Percentiles rank a stretch among this genome's conserved stretches.
Conservation (phyloP, 2,888 invertebrate genomes). For the Barypeithes pellucidus region DNA sequence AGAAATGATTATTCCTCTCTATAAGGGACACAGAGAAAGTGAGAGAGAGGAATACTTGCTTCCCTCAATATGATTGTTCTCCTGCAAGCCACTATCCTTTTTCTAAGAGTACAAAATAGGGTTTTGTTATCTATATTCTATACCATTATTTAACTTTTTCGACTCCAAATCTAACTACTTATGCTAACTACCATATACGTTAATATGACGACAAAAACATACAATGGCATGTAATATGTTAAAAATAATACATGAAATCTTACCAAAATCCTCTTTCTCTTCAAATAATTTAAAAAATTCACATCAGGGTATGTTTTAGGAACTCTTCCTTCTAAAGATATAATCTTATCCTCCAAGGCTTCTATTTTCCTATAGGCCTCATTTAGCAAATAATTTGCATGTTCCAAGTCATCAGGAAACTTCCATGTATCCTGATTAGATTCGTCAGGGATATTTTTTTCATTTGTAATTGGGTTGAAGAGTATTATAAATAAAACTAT, state of each 20-base stretch:
- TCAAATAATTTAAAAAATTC: conserved; percentile 92
- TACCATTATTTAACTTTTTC: too few relatives aligned
- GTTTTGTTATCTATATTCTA: too few relatives aligned
- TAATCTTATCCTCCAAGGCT: conserved; percentile 82
- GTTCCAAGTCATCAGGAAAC: conserved; percentile 60
- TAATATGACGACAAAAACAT: too few relatives aligned
- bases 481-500: conserved; percentile 48
- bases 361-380: conserved; percentile 79
- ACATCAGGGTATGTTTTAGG: conserved; percentile 93
- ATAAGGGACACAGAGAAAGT: too few relatives aligned
- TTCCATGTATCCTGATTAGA: conserved; percentile 40
- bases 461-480: conserved; percentile 28
- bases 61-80: too few relatives aligned
- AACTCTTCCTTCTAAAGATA: conserved; percentile 80
- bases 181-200: too few relatives aligned
- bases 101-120: too few relatives aligned
- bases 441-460: neutral
- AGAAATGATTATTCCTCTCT: too few relatives aligned
- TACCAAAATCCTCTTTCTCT: conserved; percentile 93
- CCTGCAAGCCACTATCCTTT: too few relatives aligned
- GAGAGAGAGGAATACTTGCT: too few relatives aligned
- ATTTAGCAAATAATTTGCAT: conserved; percentile 67
- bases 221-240: too few relatives aligned
- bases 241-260: conserved; percentile 11
- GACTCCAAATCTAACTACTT: too few relatives aligned